Percentiles rank a stretch among this genome's conserved stretches.
phyloP scores from a whole-genome alignment of 2,888 invertebrate genomes.

The Meta bourneti region DNA sequence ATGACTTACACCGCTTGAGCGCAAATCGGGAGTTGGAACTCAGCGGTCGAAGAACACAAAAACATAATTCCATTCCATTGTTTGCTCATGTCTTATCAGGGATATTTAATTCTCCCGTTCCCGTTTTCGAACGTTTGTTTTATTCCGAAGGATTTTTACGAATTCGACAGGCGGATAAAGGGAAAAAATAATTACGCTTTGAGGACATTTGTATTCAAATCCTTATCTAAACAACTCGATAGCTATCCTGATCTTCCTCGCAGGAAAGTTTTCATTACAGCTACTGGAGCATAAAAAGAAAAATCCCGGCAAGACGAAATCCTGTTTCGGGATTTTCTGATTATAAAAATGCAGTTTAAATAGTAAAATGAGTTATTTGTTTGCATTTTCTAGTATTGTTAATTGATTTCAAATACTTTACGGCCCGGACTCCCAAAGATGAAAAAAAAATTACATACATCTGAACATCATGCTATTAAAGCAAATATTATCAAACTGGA shows the following conservation, averaged over 20 bases:
- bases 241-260: not conserved
- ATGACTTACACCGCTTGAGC: not conserved
- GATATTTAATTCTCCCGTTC: constrained; percentile 16
- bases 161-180: not conserved
- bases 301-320: not conserved
- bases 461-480: not conserved
- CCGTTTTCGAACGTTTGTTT: constrained; percentile 18
- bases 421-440: not conserved
- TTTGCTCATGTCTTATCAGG: constrained; percentile 16
- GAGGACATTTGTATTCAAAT: constrained; percentile 28
- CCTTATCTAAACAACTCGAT: constrained; percentile 25
- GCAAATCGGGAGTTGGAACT: not conserved
- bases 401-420: not conserved
- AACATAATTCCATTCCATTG: constrained; percentile 38
- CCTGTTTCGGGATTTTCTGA: not conserved
- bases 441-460: not conserved
- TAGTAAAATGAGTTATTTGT: constrained; percentile 20
- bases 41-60: not conserved
- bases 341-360: constrained; percentile 17
- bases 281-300: not conserved
- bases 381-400: constrained; percentile 21
- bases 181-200: constrained; percentile 6
- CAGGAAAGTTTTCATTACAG: not conserved
- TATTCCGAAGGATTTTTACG: not conserved
- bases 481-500: not conserved